These are phyloP conservation scores for Aphis craccivora DNA, from an alignment of 1,140 invertebrate species.

Conservation along the genomic window DNA sequence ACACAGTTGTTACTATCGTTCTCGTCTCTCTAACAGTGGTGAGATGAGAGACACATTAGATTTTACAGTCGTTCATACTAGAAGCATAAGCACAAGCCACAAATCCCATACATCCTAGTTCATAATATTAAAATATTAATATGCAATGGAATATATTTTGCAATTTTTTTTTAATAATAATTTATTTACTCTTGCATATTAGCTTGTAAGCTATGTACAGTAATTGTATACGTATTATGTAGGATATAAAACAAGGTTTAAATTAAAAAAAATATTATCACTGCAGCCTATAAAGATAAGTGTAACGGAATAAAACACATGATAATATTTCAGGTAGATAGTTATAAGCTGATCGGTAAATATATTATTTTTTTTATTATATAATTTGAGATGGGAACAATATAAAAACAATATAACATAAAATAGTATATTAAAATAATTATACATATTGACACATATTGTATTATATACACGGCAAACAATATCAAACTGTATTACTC, in stretches of 20 bases:
- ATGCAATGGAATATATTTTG: not conserved
- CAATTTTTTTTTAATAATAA: not conserved
- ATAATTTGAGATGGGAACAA: not conserved
- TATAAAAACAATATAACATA: not conserved
- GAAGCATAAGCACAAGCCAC: not conserved
- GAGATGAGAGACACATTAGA: not conserved
- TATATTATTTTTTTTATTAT: not conserved
- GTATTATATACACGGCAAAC: not conserved
- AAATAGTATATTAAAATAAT: not conserved
- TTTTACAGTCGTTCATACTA: no score
- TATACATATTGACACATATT: not conserved
- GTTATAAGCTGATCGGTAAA: not conserved
- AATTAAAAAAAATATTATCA: not conserved
- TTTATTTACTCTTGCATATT: not conserved
- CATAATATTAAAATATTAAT: not conserved
- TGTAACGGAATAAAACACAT: not conserved
- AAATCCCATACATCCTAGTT: not conserved
- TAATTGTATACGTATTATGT: not conserved
- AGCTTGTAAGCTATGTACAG: not conserved
- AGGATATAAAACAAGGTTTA: not conserved
- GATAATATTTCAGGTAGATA: not conserved
- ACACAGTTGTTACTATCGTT: not conserved
- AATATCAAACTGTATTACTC: not conserved
- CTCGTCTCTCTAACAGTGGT: not conserved
- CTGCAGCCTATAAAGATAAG: not conserved